Base-by-base conservation (phyloP, 2,888 invertebrate species). In the Ligdia adustata region DNA sequence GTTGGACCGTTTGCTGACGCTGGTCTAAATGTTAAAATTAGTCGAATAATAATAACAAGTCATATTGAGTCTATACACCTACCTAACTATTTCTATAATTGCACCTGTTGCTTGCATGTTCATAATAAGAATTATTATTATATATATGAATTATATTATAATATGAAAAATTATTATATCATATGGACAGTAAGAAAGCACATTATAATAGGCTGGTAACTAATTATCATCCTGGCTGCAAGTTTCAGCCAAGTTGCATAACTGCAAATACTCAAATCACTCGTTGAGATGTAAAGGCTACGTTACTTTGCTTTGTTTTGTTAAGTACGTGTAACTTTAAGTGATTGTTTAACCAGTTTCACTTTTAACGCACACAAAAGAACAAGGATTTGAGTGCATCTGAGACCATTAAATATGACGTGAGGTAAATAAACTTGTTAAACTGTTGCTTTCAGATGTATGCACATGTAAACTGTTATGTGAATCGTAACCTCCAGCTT, bases 271-370 rank as follows among this genome's bases (percentile, higher is more conserved):
- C 53, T 63, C 3, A 37, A 55, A 57, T n/a, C n/a, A n/a, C n/a
- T n/a, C n/a, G n/a, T n/a, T n/a, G n/a, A n/a, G n/a, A 51, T 60
- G 50, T 29, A 40, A 35, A 35, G 26, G 31, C 29, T 40, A 24
- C 24, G 55, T 40, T 26, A n/a, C 43, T 28, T 22, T 22, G 22
- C 22, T 22, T 22, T n/a, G n/a, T n/a, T 18, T 18, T 2, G 22
- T 22, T 33, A 51, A 11, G 42, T 26, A 7, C 34, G 60, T 60
- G 58, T 62, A 63, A 66, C 60, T 50, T 56, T 60, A 22, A 45
- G 41, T 53, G 55, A 58, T 55, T 59, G 59, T 63, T 64, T 62
- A 62, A 61, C n/a, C 32, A 48, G 58, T 76, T 77, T 75, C 75
- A 69, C 74, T 75, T 69, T 72, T 65, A 57, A 52, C 52, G 47